A percentile compares a stretch with the other conserved stretches of the same genome.
Conservation (phyloP, 2,113 vertebrate species). For the Albula goreensis region DNA sequence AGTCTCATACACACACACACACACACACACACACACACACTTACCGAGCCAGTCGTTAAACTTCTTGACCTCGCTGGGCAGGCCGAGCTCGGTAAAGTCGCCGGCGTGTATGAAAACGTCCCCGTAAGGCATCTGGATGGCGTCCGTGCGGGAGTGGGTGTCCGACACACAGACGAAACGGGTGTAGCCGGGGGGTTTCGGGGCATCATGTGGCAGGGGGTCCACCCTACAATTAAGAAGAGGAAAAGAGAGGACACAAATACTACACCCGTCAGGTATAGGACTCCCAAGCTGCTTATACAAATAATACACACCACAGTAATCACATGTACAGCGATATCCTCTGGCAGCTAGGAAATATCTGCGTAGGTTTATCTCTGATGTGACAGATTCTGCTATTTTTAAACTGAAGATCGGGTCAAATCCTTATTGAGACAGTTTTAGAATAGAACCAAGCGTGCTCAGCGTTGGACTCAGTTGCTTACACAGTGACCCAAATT, state of each 20-base stretch:
- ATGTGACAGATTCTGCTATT: background rate
- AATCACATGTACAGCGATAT: background rate
- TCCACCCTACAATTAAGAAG: constrained; percentile 78
- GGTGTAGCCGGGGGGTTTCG: constrained; percentile 91
- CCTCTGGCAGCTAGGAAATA: background rate
- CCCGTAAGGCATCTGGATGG: constrained; percentile 95
- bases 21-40: background rate
- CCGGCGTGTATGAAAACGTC: constrained; percentile 93
- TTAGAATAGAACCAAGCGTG: background rate
- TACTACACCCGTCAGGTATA: background rate
- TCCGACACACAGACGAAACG: constrained; percentile 94
- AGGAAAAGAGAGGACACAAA: background rate
- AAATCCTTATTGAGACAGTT: background rate
- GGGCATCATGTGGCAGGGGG: constrained; percentile 88
- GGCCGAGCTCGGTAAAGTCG: constrained; percentile 94
- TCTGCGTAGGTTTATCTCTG: background rate
- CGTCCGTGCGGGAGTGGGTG: constrained; percentile 91
- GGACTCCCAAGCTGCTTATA: background rate
- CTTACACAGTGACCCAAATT: too few relatives aligned
- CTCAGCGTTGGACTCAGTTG: too few relatives aligned
- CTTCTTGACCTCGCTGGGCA: constrained; percentile 96
- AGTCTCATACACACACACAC: too few relatives aligned
- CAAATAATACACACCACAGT: background rate
- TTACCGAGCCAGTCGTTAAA: constrained; percentile 91
- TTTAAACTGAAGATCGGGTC: background rate